These are phyloP conservation scores for Vidua chalybeata DNA, from an alignment of 2,113 vertebrate species.

Conservation along the genomic window DNA sequence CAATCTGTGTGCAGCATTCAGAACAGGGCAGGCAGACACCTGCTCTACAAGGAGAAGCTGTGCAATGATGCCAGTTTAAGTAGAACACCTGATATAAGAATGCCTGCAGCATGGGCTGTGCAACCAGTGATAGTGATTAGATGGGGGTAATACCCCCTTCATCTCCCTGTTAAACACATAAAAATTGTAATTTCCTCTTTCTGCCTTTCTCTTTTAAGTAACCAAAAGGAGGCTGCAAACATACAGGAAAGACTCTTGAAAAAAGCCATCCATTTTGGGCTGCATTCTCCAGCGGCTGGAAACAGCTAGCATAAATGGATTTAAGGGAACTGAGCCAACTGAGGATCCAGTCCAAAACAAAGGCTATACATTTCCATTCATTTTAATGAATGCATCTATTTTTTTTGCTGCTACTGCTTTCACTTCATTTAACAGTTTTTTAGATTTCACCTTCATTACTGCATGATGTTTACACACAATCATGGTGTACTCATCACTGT, in stretches of 20 bases:
- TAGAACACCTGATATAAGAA: not conserved
- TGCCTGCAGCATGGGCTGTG: not conserved
- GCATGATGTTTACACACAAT: not conserved
- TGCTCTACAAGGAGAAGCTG: not conserved
- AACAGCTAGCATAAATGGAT: not conserved
- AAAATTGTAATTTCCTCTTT: not conserved
- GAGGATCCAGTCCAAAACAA: conserved; percentile 3
- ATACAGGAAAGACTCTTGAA: not conserved
- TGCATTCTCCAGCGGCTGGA: not conserved
- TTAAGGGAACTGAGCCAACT: not conserved
- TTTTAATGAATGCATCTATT: conserved; percentile 8
- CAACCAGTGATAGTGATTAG: not conserved
- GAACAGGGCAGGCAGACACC: not conserved
- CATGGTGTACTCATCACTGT: not conserved
- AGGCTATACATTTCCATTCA: not conserved
- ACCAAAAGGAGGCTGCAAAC: not conserved
- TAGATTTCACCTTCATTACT: conserved; percentile 4
- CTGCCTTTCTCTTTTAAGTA: not conserved
- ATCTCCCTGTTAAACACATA: not conserved
- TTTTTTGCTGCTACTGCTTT: not conserved
- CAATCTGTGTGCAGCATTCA: not conserved
- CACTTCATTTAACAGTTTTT: not conserved
- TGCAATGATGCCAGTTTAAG: not conserved
- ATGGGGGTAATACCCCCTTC: not conserved
- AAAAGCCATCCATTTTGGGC: not conserved